Evolutionary conservation across 2,888 invertebrate species (phyloP).

Genomic region (Apantesis nais): DNA sequence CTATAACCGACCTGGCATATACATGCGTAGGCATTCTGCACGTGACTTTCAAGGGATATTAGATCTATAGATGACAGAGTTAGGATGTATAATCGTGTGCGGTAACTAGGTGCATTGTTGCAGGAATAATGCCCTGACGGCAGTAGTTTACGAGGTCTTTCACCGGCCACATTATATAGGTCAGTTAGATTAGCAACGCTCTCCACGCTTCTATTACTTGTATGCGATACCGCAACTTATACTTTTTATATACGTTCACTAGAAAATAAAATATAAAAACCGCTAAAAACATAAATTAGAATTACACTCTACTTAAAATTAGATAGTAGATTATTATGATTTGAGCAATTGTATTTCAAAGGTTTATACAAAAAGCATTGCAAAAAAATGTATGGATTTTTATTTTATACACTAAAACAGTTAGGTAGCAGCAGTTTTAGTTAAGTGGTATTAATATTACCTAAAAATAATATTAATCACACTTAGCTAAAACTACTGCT

Average conservation of each 20-base stretch:
- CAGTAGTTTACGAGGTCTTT: constrained; percentile 84
- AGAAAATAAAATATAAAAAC: neutral
- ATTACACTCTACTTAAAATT: neutral
- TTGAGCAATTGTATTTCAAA: neutral
- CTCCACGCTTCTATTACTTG: constrained; percentile 52
- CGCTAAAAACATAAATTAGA: neutral
- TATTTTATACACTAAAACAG: no score
- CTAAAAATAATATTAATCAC: no score
- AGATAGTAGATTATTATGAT: neutral
- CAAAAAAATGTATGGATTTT: no score
- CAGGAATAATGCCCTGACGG: constrained; percentile 79
- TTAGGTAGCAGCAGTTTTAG: neutral
- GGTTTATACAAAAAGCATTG: neutral
- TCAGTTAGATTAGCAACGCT: constrained; percentile 83
- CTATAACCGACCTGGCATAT: constrained; percentile 51
- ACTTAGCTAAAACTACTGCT: no score
- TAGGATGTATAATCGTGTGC: constrained; percentile 68
- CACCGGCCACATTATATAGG: constrained; percentile 81
- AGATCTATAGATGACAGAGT: constrained; percentile 56
- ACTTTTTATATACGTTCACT: constrained; percentile 20
- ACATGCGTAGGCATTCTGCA: constrained; percentile 48
- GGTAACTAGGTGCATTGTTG: constrained; percentile 68
- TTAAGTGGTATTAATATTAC: neutral
- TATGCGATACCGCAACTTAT: constrained; percentile 36
- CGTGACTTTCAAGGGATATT: constrained; percentile 51